These are phyloP conservation scores for Micromys minutus DNA, from an alignment of 2,113 vertebrate species.

Conservation along the genomic window DNA sequence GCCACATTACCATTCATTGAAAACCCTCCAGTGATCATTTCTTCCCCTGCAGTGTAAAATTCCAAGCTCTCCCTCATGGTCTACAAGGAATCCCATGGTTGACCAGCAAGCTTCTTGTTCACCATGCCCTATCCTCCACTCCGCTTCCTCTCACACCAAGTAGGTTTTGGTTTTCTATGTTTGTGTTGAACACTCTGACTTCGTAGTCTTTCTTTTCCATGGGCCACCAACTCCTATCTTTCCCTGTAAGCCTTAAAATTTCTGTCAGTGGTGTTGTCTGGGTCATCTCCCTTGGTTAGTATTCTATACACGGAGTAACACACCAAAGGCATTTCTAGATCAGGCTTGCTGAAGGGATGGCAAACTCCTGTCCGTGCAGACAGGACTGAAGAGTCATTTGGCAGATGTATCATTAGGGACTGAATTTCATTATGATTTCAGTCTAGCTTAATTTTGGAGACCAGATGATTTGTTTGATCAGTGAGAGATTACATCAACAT, in stretches of 20 bases:
- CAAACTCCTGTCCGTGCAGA: not conserved
- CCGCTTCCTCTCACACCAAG: not conserved
- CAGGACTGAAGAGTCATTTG: not conserved
- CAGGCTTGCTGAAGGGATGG: not conserved
- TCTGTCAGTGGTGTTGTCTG: not conserved
- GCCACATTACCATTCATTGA: not conserved
- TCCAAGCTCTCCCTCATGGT: not conserved
- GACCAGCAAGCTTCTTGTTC: not conserved
- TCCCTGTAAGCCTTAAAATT: not conserved
- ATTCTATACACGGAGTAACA: not conserved
- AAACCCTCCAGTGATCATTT: not conserved
- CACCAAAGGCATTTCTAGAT: not conserved
- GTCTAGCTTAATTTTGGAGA: not conserved
- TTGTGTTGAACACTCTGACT: not conserved
- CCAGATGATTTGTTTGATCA: conserved; percentile 10
- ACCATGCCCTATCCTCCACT: not conserved
- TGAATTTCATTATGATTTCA: not conserved
- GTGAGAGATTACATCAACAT: conserved; percentile 27
- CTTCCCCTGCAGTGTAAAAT: not conserved
- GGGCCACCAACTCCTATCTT: not conserved
- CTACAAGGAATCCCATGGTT: not conserved
- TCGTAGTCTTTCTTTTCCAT: not conserved
- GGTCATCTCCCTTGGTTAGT: not conserved
- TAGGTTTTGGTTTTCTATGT: not conserved
- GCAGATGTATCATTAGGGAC: not conserved